Conservation (phyloP, 2,797 vertebrate genomes). For the Rachycentron canadum region DNA sequence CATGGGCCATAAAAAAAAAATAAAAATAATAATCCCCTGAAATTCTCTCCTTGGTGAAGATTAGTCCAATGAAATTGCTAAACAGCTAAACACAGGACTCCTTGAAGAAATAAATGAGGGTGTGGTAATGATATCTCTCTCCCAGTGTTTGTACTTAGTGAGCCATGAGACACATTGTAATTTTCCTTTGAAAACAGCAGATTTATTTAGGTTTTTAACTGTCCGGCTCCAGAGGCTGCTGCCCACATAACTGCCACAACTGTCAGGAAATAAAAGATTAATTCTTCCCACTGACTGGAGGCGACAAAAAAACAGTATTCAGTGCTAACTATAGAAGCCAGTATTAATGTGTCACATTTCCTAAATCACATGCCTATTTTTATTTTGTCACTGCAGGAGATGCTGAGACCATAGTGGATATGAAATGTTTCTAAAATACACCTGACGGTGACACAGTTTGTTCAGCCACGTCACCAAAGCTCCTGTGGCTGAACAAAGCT, state of each 20-base stretch:
- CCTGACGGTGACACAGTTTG: not conserved
- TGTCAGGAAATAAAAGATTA: conserved; percentile 56
- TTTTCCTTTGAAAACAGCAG: conserved; percentile 56
- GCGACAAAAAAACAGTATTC: conserved; percentile 18
- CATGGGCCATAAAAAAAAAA: not conserved
- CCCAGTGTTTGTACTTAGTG: conserved; percentile 39
- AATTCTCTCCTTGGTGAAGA: conserved; percentile 26
- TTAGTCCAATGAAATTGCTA: conserved; percentile 19
- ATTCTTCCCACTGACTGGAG: conserved; percentile 31
- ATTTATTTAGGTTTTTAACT: conserved; percentile 55
- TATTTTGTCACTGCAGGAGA: conserved; percentile 16
- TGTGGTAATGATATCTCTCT: conserved; percentile 39
- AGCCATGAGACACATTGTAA: conserved; percentile 51
- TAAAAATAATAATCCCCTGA: conserved; percentile 21
- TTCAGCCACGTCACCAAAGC: not conserved
- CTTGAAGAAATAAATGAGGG: conserved; percentile 41
- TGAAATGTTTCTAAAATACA: not conserved
- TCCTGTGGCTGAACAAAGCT: not conserved
- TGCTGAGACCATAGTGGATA: not conserved
- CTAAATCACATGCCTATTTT: conserved; percentile 13
- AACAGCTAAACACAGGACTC: conserved; percentile 16
- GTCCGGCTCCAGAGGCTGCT: conserved; percentile 39
- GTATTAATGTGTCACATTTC: conserved; percentile 29
- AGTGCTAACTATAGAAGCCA: conserved; percentile 13
- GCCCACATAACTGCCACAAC: conserved; percentile 49